Conservation (phyloP, 2,888 invertebrate genomes). For the Drosophila sordidula region DNA sequence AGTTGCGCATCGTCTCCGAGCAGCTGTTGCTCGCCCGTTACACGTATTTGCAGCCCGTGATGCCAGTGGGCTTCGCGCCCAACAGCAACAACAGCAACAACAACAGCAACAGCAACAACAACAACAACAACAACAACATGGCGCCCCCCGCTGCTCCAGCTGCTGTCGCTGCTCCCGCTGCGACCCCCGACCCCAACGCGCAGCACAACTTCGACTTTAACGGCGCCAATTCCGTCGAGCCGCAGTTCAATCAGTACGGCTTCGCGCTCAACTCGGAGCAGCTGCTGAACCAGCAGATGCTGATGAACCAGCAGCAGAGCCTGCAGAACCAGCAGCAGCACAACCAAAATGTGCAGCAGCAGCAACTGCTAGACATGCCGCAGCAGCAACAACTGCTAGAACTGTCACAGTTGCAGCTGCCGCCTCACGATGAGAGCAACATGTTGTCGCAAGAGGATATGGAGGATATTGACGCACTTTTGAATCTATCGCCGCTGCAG, state of each 20-base stretch:
- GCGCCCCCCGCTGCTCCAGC: conserved; percentile 37
- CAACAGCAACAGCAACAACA: too few species aligned
- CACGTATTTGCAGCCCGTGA: conserved; percentile 87
- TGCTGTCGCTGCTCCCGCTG: conserved; percentile 26
- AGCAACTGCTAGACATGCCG: conserved; percentile 52
- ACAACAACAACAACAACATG: conserved; percentile 31
- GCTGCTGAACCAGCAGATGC: conserved; percentile 76
- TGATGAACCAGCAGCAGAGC: conserved; percentile 78
- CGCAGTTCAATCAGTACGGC: conserved; percentile 82
- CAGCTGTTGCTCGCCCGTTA: conserved; percentile 93
- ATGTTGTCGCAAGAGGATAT: conserved; percentile 76
- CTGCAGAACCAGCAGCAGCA: conserved; percentile 77
- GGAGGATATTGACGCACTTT: conserved; percentile 83
- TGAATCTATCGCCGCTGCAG: conserved; percentile 81
- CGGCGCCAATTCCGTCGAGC: conserved; percentile 70
- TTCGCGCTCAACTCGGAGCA: conserved; percentile 80
- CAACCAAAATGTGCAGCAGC: conserved; percentile 57
- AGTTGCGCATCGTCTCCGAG: conserved; percentile 93
- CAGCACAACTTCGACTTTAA: conserved; percentile 66
- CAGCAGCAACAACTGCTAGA: conserved; percentile 63
- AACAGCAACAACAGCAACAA: conserved; percentile 10
- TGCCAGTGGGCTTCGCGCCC: conserved; percentile 73
- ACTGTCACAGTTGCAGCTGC: conserved; percentile 17
- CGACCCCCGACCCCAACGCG: conserved; percentile 19
- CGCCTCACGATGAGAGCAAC: conserved; percentile 24